Conservation (phyloP, 2,113 vertebrate species). For the Coturnix japonica region DNA sequence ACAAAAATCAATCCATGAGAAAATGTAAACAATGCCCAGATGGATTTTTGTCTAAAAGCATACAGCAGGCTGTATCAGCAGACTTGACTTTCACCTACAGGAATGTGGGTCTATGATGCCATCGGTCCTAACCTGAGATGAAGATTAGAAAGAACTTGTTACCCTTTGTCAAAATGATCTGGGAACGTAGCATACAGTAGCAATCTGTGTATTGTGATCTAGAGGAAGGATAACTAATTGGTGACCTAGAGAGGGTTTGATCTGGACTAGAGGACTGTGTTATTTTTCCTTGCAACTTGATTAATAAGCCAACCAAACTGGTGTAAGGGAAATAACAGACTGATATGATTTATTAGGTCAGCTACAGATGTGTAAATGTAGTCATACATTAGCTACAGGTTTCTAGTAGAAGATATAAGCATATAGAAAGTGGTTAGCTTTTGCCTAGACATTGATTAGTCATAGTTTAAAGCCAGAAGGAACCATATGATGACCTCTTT, state of each 20-base stretch:
- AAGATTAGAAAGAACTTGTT: not conserved
- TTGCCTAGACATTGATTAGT: not conserved
- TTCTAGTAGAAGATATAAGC: not conserved
- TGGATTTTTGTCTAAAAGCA: not conserved
- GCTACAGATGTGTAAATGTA: not conserved
- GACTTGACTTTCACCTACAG: not conserved
- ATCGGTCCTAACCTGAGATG: not conserved
- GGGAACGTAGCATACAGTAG: not conserved
- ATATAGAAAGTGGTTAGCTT: not conserved
- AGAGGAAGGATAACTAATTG: not conserved
- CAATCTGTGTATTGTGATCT: not conserved
- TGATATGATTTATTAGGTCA: not conserved
- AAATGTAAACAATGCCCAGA: not conserved
- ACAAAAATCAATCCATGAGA: not conserved
- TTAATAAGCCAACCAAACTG: not conserved
- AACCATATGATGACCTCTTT: not conserved
- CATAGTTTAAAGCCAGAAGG: not conserved
- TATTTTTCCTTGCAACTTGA: not conserved
- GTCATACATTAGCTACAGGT: not conserved
- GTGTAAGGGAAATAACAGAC: not conserved
- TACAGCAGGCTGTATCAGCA: not conserved
- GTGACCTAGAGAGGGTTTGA: rapidly evolving
- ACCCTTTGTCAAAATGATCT: not conserved
- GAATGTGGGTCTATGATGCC: not conserved
- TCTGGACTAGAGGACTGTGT: not conserved